phyloP scores from a whole-genome alignment of 2,888 invertebrate genomes.

The Drosophila borborema region DNA sequence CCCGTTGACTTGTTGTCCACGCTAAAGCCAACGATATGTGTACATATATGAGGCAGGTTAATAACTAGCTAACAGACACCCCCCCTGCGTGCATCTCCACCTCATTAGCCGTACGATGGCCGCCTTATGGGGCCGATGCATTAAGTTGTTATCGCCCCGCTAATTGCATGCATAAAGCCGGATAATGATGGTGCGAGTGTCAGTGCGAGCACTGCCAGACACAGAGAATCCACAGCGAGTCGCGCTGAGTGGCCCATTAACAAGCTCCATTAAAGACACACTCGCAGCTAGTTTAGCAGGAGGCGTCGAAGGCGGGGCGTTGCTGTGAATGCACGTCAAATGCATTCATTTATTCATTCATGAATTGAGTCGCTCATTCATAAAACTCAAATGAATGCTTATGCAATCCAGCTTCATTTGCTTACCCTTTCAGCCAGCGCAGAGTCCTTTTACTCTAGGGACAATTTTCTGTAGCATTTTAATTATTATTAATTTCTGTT shows the following conservation, averaged over 20 bases:
- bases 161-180: constrained; percentile 62
- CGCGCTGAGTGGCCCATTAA: constrained; percentile 51
- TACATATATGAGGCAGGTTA: not conserved
- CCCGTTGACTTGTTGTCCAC: not conserved
- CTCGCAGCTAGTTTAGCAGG: not conserved
- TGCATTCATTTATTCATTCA: constrained; percentile 20
- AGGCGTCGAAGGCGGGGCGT: not conserved
- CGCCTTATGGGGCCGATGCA: constrained; percentile 43
- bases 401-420: not conserved
- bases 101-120: not conserved
- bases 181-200: constrained; percentile 44
- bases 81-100: not conserved
- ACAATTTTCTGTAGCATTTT: not conserved
- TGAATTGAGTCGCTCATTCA: constrained; percentile 15
- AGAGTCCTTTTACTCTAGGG: not conserved
- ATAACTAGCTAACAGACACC: not conserved
- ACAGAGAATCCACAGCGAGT: constrained; percentile 9
- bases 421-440: not conserved
- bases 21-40: no score
- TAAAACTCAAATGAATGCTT: not conserved
- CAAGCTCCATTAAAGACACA: constrained; percentile 27
- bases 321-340: constrained; percentile 14
- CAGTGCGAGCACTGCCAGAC: constrained; percentile 2
- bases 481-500: not conserved
- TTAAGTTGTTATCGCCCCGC: constrained; percentile 55